Evolutionary conservation across 2,113 vertebrate species (phyloP).

Genomic region (Poeciliopsis prolifica): DNA sequence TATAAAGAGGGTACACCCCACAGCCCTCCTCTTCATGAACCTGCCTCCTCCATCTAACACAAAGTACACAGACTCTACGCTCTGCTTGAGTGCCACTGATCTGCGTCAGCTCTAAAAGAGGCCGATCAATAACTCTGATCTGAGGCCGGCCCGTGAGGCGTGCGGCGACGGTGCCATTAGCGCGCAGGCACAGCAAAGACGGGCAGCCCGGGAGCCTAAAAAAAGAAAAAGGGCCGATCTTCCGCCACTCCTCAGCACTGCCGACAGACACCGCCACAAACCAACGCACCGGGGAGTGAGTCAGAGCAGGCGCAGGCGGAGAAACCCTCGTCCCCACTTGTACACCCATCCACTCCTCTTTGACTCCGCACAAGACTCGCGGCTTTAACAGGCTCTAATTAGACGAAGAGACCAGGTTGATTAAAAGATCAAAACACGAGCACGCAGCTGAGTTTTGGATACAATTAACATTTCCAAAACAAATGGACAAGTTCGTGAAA

Average conservation of each 20-base stretch:
- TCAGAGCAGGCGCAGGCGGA: constrained; percentile 26
- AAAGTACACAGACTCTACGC: background rate
- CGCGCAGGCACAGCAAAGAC: constrained; percentile 16
- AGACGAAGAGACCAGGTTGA: background rate
- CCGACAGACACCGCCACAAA: background rate
- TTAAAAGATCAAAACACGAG: background rate
- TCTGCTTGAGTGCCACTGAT: constrained; percentile 8
- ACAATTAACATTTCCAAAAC: background rate
- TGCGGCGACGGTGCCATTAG: constrained; percentile 8
- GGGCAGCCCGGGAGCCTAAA: constrained; percentile 9
- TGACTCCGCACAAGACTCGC: background rate
- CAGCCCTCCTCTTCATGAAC: too few relatives aligned
- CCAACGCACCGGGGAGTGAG: background rate
- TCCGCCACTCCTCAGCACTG: background rate
- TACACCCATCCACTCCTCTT: background rate
- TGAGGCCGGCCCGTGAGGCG: background rate
- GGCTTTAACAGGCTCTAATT: background rate
- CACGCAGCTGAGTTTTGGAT: too few relatives aligned
- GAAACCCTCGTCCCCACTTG: constrained; percentile 1
- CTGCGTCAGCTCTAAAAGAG: background rate
- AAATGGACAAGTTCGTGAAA: background rate
- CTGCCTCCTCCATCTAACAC: background rate
- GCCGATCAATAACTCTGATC: constrained; percentile 17
- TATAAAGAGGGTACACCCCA: too few relatives aligned
- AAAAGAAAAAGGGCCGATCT: background rate